These are phyloP conservation scores for Germaria angustata DNA, from an alignment of 2,888 invertebrate genomes.

Conservation along the genomic window DNA sequence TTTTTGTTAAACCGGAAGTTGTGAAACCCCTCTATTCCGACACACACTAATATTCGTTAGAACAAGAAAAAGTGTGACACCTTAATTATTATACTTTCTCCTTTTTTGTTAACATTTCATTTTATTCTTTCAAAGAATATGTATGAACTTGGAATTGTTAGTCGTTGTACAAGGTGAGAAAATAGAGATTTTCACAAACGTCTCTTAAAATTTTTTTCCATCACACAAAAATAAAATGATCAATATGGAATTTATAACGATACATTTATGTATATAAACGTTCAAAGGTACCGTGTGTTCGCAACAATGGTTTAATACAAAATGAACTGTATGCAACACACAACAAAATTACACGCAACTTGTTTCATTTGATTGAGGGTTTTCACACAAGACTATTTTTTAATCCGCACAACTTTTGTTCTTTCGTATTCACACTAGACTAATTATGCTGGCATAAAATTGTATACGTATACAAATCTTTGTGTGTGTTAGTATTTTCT, in stretches of 20 bases:
- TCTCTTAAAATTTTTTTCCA: neutral
- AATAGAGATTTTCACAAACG: neutral
- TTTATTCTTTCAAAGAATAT: neutral
- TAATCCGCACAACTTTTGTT: too few relatives aligned
- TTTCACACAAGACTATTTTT: too few relatives aligned
- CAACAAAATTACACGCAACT: slow-evolving; percentile 50
- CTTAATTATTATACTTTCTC: neutral
- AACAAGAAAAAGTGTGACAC: slow-evolving; percentile 6
- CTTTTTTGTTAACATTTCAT: neutral
- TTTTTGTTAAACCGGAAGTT: slow-evolving; percentile 53
- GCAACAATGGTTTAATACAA: slow-evolving; percentile 74
- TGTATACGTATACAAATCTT: too few relatives aligned
- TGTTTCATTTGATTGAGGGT: slow-evolving; percentile 3
- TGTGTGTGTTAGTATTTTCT: too few relatives aligned
- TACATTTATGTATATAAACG: slow-evolving; percentile 20
- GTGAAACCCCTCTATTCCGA: slow-evolving; percentile 18
- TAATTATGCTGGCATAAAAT: too few relatives aligned
- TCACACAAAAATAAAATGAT: slow-evolving; percentile 15
- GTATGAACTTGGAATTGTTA: neutral
- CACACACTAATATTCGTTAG: slow-evolving; percentile 2
- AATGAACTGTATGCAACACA: slow-evolving; percentile 69
- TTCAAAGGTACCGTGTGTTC: slow-evolving; percentile 67
- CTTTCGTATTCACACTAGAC: too few relatives aligned
- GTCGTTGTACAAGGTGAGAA: neutral
- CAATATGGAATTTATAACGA: slow-evolving; percentile 39